phyloP scores from a whole-genome alignment of 2,113 vertebrate species.

The Petrocephalus microphthalmus region DNA sequence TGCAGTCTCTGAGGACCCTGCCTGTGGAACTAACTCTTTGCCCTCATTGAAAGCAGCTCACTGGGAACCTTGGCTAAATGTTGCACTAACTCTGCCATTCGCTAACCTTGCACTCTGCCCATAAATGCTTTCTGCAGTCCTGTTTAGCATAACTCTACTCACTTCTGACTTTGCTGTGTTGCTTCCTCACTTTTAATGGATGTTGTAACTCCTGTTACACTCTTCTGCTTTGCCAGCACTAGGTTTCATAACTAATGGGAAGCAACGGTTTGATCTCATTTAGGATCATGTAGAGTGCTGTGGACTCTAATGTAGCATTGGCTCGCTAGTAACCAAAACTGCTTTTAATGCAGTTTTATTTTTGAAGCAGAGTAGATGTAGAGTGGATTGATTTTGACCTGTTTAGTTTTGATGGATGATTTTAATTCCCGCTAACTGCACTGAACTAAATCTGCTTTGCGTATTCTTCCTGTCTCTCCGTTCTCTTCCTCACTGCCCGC shows the following conservation, averaged over 20 bases:
- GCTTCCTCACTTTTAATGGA: not conserved
- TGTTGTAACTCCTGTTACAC: not conserved
- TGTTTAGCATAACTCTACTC: not conserved
- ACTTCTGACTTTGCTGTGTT: not conserved
- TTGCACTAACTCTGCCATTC: not conserved
- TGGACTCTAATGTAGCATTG: not conserved
- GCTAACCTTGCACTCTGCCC: not conserved
- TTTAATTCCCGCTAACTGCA: conserved; percentile 38
- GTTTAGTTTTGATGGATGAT: conserved; percentile 1
- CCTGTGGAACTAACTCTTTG: conserved; percentile 14
- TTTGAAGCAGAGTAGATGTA: not conserved
- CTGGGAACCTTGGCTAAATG: not conserved
- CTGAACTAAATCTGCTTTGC: conserved; percentile 26
- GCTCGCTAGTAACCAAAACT: not conserved
- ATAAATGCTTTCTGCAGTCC: not conserved
- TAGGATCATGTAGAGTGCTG: not conserved
- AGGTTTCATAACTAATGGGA: not conserved
- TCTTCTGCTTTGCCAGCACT: not conserved
- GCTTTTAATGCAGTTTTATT: not conserved
- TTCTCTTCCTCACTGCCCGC: conserved; percentile 35
- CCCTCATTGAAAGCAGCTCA: not conserved
- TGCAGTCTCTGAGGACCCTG: not conserved
- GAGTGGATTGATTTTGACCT: not conserved
- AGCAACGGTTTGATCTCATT: not conserved
- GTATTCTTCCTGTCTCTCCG: not conserved